Base-by-base conservation (phyloP, 2,113 vertebrate species). In the Cheilinus undulatus region DNA sequence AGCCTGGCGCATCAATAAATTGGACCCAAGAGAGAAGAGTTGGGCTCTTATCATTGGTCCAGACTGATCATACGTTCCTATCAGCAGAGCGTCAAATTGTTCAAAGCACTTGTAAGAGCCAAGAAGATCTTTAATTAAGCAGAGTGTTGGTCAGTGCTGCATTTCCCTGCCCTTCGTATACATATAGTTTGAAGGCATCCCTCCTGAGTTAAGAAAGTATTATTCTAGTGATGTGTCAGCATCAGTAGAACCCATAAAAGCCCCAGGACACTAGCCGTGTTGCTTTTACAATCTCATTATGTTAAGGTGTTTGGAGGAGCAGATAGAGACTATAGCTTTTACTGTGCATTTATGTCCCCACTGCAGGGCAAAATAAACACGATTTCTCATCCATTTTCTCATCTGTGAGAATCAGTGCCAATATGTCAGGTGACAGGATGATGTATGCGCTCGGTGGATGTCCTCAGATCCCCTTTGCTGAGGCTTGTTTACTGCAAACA, bases 71-170 rank as follows among this genome's bases (percentile, higher is more conserved):
- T 86, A 88, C 49, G 61, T 78, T 84, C 72, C 83, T 63, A 91
- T 91, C 86, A 86, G 76, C 64, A 19, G 52, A 80, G 83, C 83
- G 30, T 86, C 79, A 89, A 84, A 91, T 78, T 81, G 84, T 87
- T 88, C 80, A 82, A 87, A 86, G 84, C 65, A 75, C 66, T 79
- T 84, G 78, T 59, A 48, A 70, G 79, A 83, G 86, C 85, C 85
- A 90, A 84, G 85, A 82, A 74, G 53, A 79, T 87, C 82, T 85
- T 90, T 89, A 85, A 89, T 91, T 84, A 91, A 88, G 82, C 73
- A 66, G 81, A 89, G 82, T 91, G 89, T 77, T 70, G 72, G 76
- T 85, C 78, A 78, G 73, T 81, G 72, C 66, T 82, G 71, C 75
- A 78, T 70, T 76, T 71, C 34, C 61, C 50, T 54, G 45, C 42